Percentiles rank a stretch among this genome's conserved stretches.
Conservation (phyloP, 2,888 invertebrate genomes). For the Spodoptera exigua region DNA sequence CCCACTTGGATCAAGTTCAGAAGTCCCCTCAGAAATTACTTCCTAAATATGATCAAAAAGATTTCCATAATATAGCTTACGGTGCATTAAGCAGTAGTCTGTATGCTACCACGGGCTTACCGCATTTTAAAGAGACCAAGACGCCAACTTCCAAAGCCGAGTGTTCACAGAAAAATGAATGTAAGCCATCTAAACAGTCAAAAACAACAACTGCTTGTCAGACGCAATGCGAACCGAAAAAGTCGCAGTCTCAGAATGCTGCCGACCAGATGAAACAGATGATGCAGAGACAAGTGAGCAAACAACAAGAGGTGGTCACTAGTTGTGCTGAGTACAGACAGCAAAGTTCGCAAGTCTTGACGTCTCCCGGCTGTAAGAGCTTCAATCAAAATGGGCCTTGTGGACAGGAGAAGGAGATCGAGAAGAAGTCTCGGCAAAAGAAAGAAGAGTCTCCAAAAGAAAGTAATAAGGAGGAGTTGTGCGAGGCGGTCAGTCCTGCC, state of each 20-base stretch:
- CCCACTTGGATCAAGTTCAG: conserved; percentile 89
- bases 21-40: conserved; percentile 90
- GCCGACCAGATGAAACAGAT: conserved; percentile 83
- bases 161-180: conserved; percentile 81
- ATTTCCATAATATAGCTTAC: conserved; percentile 85
- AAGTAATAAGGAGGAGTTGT: conserved; percentile 80
- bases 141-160: conserved; percentile 78
- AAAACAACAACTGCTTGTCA: conserved; percentile 84
- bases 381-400: conserved; percentile 81
- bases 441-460: conserved; percentile 84
- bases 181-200: conserved; percentile 82
- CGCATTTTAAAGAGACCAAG: conserved; percentile 85
- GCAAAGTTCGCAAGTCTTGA: conserved; percentile 78
- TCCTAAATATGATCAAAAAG: conserved; percentile 85
- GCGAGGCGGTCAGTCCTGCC: conserved; percentile 88
- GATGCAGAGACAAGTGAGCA: conserved; percentile 80
- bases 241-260: conserved; percentile 70
- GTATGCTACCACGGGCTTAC: conserved; percentile 79
- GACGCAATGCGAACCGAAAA: conserved; percentile 84
- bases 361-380: conserved; percentile 80
- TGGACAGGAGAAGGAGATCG: conserved; percentile 80
- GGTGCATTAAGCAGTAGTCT: conserved; percentile 81
- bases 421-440: conserved; percentile 83
- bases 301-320: conserved; percentile 77
- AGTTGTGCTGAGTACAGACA: conserved; percentile 82